A percentile compares a stretch with the other conserved stretches of the same genome.
phyloP scores from a whole-genome alignment of 2,113 vertebrate species.

The Manacus vitellinus region DNA sequence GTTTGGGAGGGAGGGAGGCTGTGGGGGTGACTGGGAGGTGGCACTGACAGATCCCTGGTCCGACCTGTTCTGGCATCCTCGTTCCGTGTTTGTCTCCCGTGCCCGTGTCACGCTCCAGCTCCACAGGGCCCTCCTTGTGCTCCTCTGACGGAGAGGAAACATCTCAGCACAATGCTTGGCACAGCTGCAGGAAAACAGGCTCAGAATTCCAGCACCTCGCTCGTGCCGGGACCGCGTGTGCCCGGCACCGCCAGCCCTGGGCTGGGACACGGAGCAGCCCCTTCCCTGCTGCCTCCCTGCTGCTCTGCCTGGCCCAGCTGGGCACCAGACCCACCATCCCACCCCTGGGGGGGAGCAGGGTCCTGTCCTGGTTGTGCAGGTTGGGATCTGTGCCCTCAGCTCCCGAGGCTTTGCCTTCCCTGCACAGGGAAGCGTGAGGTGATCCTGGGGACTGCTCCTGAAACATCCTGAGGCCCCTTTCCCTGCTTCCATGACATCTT shows the following conservation, averaged over 20 bases:
- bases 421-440: background rate
- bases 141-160: background rate
- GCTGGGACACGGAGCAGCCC: background rate
- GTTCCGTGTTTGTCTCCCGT: background rate
- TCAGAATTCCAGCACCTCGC: background rate
- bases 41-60: background rate
- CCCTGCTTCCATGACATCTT: background rate
- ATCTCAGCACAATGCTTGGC: background rate
- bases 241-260: background rate
- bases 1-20: background rate
- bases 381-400: background rate
- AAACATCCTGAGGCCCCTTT: background rate
- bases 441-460: background rate
- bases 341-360: background rate
- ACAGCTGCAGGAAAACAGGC: background rate
- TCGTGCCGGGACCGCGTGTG: background rate
- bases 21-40: background rate
- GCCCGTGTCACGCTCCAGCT: background rate
- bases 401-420: rapidly evolving
- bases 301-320: rapidly evolving
- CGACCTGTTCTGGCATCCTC: background rate
- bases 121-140: background rate
- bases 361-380: background rate
- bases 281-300: background rate
- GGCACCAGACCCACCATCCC: rapidly evolving